A percentile compares a stretch with the other conserved stretches of the same genome.
phyloP scores from a whole-genome alignment of 2,113 vertebrate species.

The Dicerorhinus sumatrensis region DNA sequence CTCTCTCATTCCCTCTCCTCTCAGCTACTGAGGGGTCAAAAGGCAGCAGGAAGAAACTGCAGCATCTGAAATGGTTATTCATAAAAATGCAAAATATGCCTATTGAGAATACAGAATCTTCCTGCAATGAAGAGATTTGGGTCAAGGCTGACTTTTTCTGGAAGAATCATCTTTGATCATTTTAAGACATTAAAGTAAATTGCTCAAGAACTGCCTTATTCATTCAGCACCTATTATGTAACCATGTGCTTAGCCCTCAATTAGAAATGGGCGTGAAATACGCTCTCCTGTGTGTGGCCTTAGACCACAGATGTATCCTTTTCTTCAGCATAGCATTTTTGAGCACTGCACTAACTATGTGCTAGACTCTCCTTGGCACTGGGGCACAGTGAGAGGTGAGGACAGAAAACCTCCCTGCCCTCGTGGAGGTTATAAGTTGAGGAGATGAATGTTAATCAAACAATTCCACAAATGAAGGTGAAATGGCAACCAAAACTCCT shows the following conservation, averaged over 20 bases:
- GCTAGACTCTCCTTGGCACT: background rate
- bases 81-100: background rate
- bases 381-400: background rate
- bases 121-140: background rate
- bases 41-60: background rate
- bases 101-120: background rate
- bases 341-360: background rate
- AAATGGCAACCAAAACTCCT: background rate
- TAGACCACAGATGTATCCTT: background rate
- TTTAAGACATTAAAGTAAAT: background rate
- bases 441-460: background rate
- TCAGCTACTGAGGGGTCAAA: background rate
- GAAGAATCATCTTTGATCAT: background rate
- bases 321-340: background rate
- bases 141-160: background rate
- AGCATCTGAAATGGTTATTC: background rate
- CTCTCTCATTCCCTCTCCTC: background rate
- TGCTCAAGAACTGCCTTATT: background rate
- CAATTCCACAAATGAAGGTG: background rate
- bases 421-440: background rate
- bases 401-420: background rate
- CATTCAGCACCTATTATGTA: background rate
- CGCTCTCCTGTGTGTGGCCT: background rate
- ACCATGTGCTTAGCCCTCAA: background rate
- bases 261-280: background rate